These are phyloP conservation scores for Dreissena rostriformis DNA, from an alignment of 1,140 invertebrate genomes.

Conservation along the genomic window DNA sequence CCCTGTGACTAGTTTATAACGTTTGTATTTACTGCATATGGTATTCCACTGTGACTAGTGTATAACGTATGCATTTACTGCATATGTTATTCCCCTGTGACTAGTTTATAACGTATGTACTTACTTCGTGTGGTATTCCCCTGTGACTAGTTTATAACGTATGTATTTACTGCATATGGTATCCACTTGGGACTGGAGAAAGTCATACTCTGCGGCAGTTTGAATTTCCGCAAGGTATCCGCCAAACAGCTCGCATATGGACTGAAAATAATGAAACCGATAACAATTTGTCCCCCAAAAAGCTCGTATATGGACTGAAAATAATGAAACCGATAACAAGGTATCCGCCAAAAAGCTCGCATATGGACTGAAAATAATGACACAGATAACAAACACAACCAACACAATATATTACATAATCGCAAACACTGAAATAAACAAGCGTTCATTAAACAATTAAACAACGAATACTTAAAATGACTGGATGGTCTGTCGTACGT, in stretches of 20 bases:
- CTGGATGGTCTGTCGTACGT: no score
- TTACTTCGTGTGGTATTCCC: neutral
- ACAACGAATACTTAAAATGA: no score
- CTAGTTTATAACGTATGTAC: neutral
- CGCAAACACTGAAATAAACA: no score
- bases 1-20: neutral
- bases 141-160: neutral
- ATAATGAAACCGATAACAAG: neutral
- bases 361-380: no score
- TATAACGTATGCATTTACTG: neutral
- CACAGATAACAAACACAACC: no score
- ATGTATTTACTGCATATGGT: neutral
- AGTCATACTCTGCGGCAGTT: neutral
- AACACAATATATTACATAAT: no score
- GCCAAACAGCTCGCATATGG: no score
- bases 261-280: no score
- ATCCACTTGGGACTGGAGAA: neutral
- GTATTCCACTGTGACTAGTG: neutral
- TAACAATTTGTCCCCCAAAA: neutral
- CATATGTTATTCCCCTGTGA: neutral
- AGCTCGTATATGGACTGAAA: no score
- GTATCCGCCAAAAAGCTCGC: neutral
- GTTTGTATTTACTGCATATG: neutral
- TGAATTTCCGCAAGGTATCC: constrained; percentile 26
- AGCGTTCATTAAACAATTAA: no score